Percentiles rank a stretch among this genome's conserved stretches.
Conservation (phyloP, 2,888 invertebrate genomes). For the Drosophila aldrichi region DNA sequence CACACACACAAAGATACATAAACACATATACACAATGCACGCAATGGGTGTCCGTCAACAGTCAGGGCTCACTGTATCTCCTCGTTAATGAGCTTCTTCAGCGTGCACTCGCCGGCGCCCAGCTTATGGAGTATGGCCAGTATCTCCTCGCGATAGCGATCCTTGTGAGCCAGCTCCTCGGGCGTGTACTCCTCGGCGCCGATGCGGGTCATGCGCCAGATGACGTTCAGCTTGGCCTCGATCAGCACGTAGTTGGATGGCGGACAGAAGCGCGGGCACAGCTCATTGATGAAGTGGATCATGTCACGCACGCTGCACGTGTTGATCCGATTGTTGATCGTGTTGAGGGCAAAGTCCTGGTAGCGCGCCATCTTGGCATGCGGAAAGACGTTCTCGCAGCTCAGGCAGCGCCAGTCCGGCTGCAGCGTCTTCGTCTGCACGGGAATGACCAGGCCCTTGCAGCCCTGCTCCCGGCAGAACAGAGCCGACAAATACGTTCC, state of each 20-base stretch:
- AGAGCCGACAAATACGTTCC: constrained; percentile 84
- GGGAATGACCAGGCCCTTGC: constrained; percentile 86
- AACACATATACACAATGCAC: constrained; percentile 4
- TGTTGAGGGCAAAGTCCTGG: constrained; percentile 83
- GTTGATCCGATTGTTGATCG: constrained; percentile 84
- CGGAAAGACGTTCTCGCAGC: constrained; percentile 86
- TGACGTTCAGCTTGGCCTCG: constrained; percentile 84
- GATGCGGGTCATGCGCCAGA: constrained; percentile 84
- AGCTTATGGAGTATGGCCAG: constrained; percentile 82
- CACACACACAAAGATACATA: constrained; percentile 13
- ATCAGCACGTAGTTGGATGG: constrained; percentile 84
- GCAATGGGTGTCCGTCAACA: constrained; percentile 10
- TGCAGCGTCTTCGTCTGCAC: constrained; percentile 87
- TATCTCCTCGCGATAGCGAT: constrained; percentile 84
- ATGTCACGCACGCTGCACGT: constrained; percentile 82
- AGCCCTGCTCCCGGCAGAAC: constrained; percentile 85
- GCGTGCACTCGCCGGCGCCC: constrained; percentile 84
- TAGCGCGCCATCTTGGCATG: constrained; percentile 83
- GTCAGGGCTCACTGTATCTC: constrained; percentile 73
- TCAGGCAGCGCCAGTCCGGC: constrained; percentile 89
- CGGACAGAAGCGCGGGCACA: constrained; percentile 84
- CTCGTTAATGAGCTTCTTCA: constrained; percentile 82
- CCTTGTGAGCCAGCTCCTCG: constrained; percentile 79
- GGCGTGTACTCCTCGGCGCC: constrained; percentile 76
- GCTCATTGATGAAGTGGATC: constrained; percentile 84